Percentiles rank a stretch among this genome's conserved stretches.
These are phyloP conservation scores for Aleadryas rufinucha DNA, from an alignment of 2,113 vertebrate species.

Conservation along the genomic window DNA sequence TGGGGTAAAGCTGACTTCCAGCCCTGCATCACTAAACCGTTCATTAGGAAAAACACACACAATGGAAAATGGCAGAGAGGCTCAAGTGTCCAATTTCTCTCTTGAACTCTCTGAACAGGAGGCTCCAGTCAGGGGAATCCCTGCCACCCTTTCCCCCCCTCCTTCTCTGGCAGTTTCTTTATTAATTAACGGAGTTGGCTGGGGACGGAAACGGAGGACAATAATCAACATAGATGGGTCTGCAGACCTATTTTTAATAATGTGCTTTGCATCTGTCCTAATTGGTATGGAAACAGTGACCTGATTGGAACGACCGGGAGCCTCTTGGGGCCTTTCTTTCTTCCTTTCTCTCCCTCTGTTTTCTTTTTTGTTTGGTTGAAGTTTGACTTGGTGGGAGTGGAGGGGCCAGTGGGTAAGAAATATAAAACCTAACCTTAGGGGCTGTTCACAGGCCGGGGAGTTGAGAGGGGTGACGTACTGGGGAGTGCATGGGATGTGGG, in stretches of 20 bases:
- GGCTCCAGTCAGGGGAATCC: conserved; percentile 71
- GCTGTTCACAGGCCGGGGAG: background rate
- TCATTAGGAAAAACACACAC: conserved; percentile 70
- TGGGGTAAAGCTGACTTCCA: conserved; percentile 70
- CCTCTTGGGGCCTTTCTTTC: conserved; percentile 67
- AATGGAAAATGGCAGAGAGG: conserved; percentile 69
- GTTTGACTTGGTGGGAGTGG: conserved; percentile 67
- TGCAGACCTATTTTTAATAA: conserved; percentile 76
- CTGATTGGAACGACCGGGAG: conserved; percentile 71
- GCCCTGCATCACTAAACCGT: conserved; percentile 68
- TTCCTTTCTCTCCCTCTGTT: conserved; percentile 60
- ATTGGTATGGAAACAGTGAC: conserved; percentile 76
- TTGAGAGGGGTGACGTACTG: background rate
- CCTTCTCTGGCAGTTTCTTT: conserved; percentile 64
- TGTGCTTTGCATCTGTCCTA: conserved; percentile 73
- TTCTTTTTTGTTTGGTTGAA: conserved; percentile 64
- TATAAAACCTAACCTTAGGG: conserved; percentile 56
- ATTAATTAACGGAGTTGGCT: conserved; percentile 76
- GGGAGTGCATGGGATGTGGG: background rate
- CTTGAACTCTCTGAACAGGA: conserved; percentile 70
- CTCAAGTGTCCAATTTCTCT: conserved; percentile 72
- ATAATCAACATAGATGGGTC: conserved; percentile 72
- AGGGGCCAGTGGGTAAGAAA: conserved; percentile 58
- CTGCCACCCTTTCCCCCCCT: conserved; percentile 64
- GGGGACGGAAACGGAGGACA: conserved; percentile 70